Percentiles rank a stretch among this genome's conserved stretches.
Evolutionary conservation across 2,888 invertebrate genomes (phyloP).

Genomic region (Drosophila lutescens): DNA sequence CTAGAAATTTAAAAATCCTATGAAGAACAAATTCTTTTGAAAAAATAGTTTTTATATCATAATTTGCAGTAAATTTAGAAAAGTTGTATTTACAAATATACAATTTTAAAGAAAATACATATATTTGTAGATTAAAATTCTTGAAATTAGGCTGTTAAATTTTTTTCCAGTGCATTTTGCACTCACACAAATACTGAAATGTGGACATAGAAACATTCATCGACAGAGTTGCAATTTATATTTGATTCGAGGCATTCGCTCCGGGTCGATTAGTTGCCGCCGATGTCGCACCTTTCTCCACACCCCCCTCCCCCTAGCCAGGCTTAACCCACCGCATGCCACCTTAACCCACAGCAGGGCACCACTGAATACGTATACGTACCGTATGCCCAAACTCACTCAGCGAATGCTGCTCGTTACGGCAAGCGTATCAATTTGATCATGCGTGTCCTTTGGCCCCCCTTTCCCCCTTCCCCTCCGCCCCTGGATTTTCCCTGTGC

Average conservation of each 20-base stretch:
- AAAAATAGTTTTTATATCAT: too few relatives aligned
- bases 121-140: not conserved
- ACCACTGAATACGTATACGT: constrained; percentile 7
- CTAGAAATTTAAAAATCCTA: too few relatives aligned
- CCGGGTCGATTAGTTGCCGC: constrained; percentile 41
- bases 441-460: constrained; percentile 66
- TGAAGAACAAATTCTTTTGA: too few relatives aligned
- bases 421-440: constrained; percentile 74
- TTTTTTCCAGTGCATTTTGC: not conserved
- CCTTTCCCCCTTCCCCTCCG: not conserved
- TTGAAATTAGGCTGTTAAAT: too few relatives aligned
- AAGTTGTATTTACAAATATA: too few relatives aligned
- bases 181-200: not conserved
- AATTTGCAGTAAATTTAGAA: too few relatives aligned
- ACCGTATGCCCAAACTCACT: constrained; percentile 10
- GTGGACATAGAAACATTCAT: not conserved
- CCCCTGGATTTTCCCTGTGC: constrained; percentile 7
- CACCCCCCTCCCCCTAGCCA: too few relatives aligned
- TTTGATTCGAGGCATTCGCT: constrained; percentile 36
- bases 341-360: constrained; percentile 19
- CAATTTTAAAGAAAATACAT: too few relatives aligned
- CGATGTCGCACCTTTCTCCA: not conserved
- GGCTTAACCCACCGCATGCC: constrained; percentile 11
- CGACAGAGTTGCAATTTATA: constrained; percentile 40
- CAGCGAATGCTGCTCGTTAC: constrained; percentile 56